Percentiles rank a stretch among this genome's conserved stretches.
Evolutionary conservation across 2,113 vertebrate species (phyloP).

Genomic region (Cervus canadensis): DNA sequence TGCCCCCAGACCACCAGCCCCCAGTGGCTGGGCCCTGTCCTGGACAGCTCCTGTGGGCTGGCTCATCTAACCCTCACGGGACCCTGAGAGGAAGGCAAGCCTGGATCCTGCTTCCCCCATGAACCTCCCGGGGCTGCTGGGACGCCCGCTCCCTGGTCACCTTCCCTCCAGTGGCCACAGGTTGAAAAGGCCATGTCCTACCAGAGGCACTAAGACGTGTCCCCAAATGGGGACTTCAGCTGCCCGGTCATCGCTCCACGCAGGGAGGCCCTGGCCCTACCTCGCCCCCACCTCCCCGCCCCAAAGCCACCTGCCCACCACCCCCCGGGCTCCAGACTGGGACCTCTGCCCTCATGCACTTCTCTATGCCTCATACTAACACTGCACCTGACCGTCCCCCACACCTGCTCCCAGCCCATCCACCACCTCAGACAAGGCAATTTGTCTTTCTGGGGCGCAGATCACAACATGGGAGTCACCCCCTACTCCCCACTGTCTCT

Average conservation of each 20-base stretch:
- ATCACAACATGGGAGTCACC: background rate
- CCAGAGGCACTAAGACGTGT: background rate
- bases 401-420: too few species aligned
- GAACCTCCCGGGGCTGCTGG: background rate
- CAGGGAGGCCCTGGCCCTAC: background rate
- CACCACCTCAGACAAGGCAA: background rate
- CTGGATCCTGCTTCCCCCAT: background rate
- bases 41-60: background rate
- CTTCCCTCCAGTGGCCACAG: background rate
- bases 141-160: background rate
- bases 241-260: rapidly evolving
- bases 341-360: background rate
- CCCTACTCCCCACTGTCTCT: background rate
- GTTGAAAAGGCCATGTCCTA: background rate
- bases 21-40: background rate
- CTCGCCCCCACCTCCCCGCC: background rate
- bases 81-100: background rate
- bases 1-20: background rate
- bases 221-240: background rate
- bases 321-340: background rate
- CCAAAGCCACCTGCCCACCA: background rate
- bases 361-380: background rate
- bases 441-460: too few species aligned
- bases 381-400: rapidly evolving
- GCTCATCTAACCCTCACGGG: background rate